A percentile compares a stretch with the other conserved stretches of the same genome.
phyloP scores from a whole-genome alignment of 2,888 invertebrate species.

The Odontomyia ornata region DNA sequence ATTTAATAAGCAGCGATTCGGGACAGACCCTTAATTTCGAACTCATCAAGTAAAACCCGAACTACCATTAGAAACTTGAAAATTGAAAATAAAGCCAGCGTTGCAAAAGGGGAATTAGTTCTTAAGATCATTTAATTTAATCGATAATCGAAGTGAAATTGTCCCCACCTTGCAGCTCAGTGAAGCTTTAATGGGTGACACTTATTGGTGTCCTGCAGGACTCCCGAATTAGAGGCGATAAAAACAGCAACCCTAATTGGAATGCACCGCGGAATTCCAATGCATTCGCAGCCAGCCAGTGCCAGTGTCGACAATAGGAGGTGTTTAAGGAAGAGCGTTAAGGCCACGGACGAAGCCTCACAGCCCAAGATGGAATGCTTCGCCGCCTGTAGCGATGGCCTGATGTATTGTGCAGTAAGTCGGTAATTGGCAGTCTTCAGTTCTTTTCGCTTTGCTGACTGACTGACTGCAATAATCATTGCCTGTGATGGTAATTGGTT shows the following conservation, averaged over 20 bases:
- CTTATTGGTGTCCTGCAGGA: no score
- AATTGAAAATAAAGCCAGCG: no score
- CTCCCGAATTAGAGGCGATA: not conserved
- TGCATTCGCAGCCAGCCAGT: not conserved
- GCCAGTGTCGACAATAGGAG: constrained; percentile 35
- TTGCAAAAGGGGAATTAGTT: no score
- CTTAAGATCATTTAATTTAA: no score
- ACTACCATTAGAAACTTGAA: no score
- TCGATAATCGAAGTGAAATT: no score
- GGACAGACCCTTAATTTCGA: no score
- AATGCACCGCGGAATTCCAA: not conserved
- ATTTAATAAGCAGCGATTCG: no score
- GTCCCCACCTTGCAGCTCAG: no score
- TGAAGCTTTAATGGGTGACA: no score
- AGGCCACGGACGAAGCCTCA: not conserved
- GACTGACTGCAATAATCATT: constrained; percentile 45
- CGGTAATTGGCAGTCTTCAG: constrained; percentile 41
- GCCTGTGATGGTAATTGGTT: constrained; percentile 43
- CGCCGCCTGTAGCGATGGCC: constrained; percentile 25
- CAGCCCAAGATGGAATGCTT: constrained; percentile 15
- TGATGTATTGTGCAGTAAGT: constrained; percentile 28
- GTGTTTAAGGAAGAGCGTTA: constrained; percentile 29
- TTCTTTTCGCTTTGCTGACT: constrained; percentile 43
- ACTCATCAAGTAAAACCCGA: no score
- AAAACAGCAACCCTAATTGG: not conserved